Evolutionary conservation across 2,797 vertebrate genomes (phyloP), one percentile per base, ranked within the genome.

Genomic region (Lacerta bilineata): DNA sequence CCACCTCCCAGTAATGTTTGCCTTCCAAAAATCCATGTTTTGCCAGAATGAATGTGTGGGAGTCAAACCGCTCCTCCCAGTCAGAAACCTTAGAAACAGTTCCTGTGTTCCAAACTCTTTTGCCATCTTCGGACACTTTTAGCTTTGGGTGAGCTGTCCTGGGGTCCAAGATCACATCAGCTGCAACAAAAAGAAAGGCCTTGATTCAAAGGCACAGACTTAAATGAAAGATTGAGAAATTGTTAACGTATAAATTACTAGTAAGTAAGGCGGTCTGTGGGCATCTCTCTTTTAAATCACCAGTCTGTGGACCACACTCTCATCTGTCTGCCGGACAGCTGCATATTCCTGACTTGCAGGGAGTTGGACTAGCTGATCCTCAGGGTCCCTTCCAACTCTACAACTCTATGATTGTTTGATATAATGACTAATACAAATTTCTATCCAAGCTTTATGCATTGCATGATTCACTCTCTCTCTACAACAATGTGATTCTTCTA

Each of bases 1-100:
- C 81, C 43, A 88, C 74, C 84, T 88, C 81, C 87, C 87, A 88
- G 36, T 84, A 88, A 69, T 78, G 43, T 88, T 59, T 83, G 7
- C 74, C 87, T 78, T 83, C 8, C 1, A 18, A 15, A 77, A 88
- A 84, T 5, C 33, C 33, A 36, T 55, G 3, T 69, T 46, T 1
- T 59, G 74, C 87, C 43, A 88, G 29, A 8, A 84, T 23, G 18
- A 41, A 83, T 29, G 17, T 59, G 20, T 25, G 80, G n/a, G 74
- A 78, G 33, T 84, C 74, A 84, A 83, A 88, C 17, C 87, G 77
- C 15, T 23, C 4, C 3, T 69, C 5, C 23, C 4, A 59, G n/a
- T 39, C 46, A 50, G 74, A 50, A 36, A 83, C 33, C 9, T 41
- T 7, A 33, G 36, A 55, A 39, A 84, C 36, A 55, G 3, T 61